A percentile compares a stretch with the other conserved stretches of the same genome.
Conservation (phyloP, 2,888 invertebrate species). For the Sesia bembeciformis region DNA sequence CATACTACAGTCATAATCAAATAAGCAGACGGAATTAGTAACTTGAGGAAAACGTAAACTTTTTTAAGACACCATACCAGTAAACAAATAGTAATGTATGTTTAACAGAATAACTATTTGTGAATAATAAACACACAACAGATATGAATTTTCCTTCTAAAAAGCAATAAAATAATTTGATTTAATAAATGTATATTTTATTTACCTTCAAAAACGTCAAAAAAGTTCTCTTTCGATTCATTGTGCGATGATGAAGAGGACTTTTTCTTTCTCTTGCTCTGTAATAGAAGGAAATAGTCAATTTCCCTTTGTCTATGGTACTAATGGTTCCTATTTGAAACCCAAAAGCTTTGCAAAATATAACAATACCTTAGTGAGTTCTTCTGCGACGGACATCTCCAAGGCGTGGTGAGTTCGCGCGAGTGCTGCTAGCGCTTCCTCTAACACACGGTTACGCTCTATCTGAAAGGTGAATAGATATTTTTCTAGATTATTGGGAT, state of each 20-base stretch:
- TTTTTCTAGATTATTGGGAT: background rate
- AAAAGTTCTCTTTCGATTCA: slow-evolving; percentile 62
- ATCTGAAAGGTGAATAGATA: slow-evolving; percentile 25
- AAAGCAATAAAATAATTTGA: too few relatives aligned
- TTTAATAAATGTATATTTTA: background rate
- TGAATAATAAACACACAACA: too few relatives aligned
- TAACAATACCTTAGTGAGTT: slow-evolving; percentile 49
- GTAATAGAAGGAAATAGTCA: slow-evolving; percentile 15
- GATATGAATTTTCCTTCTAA: too few relatives aligned
- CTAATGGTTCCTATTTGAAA: too few relatives aligned
- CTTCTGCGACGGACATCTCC: slow-evolving; percentile 77
- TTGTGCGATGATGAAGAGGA: slow-evolving; percentile 39
- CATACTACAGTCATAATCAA: too few relatives aligned
- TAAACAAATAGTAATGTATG: too few relatives aligned
- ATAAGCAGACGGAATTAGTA: too few relatives aligned
- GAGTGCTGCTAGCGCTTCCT: slow-evolving; percentile 78
- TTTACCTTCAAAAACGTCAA: slow-evolving; percentile 57
- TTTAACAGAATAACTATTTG: too few relatives aligned
- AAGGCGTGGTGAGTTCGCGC: slow-evolving; percentile 80
- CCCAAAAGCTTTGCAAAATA: too few relatives aligned
- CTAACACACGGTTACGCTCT: slow-evolving; percentile 78
- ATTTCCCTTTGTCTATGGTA: background rate
- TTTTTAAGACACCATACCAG: too few relatives aligned
- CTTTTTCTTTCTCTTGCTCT: slow-evolving; percentile 56
- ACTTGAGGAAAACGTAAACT: too few relatives aligned